Conservation (phyloP, 2,113 vertebrate genomes). For the Rana temporaria region DNA sequence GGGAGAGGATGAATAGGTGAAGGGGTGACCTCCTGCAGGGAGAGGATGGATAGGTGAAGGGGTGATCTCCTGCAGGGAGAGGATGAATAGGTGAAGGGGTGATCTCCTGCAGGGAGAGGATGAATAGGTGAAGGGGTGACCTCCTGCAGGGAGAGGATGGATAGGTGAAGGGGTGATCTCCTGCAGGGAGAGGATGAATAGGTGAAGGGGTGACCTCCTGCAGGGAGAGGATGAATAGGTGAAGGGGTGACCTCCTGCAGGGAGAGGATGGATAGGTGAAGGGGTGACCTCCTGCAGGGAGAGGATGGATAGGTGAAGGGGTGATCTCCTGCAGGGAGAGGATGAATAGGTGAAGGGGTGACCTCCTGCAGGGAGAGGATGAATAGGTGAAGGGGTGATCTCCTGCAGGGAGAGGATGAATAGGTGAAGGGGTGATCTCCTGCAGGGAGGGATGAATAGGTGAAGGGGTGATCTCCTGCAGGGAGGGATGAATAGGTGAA, state of each 20-base stretch:
- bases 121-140: neutral
- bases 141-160: neutral
- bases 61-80: too few species aligned
- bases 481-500: conserved; percentile 13
- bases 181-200: neutral
- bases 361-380: neutral
- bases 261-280: neutral
- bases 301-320: too few species aligned
- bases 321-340: too few species aligned
- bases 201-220: neutral
- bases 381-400: too few species aligned
- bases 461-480: too few species aligned
- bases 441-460: neutral
- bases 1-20: conserved; percentile 8
- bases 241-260: conserved; percentile 74
- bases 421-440: neutral
- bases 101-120: neutral
- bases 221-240: too few species aligned
- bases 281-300: neutral
- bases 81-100: neutral
- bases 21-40: neutral
- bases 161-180: too few species aligned
- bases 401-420: neutral
- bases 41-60: too few species aligned
- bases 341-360: neutral